Evolutionary conservation across 1,140 invertebrate genomes (phyloP), one percentile per base, ranked within the genome.

Genomic region (Pseudachorutes palmiensis): DNA sequence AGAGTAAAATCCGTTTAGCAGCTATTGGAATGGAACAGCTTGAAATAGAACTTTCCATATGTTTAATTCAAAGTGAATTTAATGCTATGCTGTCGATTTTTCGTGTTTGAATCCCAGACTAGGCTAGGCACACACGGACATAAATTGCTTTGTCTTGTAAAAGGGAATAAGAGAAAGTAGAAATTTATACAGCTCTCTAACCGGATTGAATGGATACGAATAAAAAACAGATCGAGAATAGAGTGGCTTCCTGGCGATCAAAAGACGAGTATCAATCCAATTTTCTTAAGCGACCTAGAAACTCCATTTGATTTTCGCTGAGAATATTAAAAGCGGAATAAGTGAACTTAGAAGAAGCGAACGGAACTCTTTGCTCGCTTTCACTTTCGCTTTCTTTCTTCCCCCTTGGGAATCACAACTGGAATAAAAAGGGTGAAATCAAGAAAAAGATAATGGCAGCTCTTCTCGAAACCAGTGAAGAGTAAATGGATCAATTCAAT

Each of bases 251-350:
- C 26, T 12, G 30, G 22, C n/a, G n/a, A n/a, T n/a, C n/a, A n/a
- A n/a, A n/a, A n/a, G n/a, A n/a, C n/a, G 30, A 60, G 58, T 12
- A 60, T 60, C 58, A 60, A 29, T 60, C 24, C 58, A 60, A 60
- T 60, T 60, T 24, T 31, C 12, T 60, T 60, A 60, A 55, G 51
- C 12, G 51, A 14, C 24, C 24, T n/a, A n/a, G n/a, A n/a, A n/a
- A 26, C 51, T 14, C 24, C 51, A 9, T 14, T 55, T 55, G 51
- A 55, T 55, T 55, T 22, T 22, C 9, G 24, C 24, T 55, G 51
- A 55, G 24, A 55, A 22, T 22, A 55, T 55, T 55, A 55, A 55
- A 55, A 55, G 26, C 24, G 24, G 31, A 60, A 12, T 55, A 24
- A 5, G 24, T 26, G 24, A 26, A 24, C 24, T 26, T 22, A 5